A percentile compares a stretch with the other conserved stretches of the same genome.
Evolutionary conservation across 2,113 vertebrate genomes (phyloP).

Genomic region (Phainopepla nitens): DNA sequence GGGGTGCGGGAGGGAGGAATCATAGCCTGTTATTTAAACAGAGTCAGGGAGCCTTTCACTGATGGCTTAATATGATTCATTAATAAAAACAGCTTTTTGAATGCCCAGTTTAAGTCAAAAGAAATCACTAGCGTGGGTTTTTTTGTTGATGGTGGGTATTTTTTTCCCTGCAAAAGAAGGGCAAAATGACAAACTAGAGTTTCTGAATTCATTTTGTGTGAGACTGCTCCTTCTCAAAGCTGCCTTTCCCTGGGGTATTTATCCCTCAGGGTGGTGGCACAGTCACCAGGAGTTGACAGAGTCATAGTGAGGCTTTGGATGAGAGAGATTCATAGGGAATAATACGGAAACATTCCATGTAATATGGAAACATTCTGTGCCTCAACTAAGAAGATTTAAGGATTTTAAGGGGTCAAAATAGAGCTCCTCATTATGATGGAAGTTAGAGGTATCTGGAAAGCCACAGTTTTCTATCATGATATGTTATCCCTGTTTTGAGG

Average conservation of each 20-base stretch:
- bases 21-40: constrained; percentile 87
- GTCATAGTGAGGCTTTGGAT: constrained; percentile 6
- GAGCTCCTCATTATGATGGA: not conserved
- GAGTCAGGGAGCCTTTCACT: constrained; percentile 85
- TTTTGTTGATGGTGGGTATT: constrained; percentile 30
- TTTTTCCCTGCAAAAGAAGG: constrained; percentile 69
- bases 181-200: constrained; percentile 76
- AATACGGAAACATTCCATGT: constrained; percentile 5
- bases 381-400: constrained; percentile 26
- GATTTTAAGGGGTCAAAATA: constrained; percentile 48
- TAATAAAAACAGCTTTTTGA: constrained; percentile 85
- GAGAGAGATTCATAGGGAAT: constrained; percentile 4
- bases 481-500: not conserved
- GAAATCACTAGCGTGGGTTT: constrained; percentile 72
- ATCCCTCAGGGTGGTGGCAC: constrained; percentile 46
- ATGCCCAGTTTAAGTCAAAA: constrained; percentile 86
- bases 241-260: constrained; percentile 32
- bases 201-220: constrained; percentile 66
- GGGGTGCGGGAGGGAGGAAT: constrained; percentile 78
- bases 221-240: constrained; percentile 64
- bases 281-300: not conserved
- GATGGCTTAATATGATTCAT: constrained; percentile 83
- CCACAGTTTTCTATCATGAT: not conserved
- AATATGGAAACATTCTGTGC: constrained; percentile 10
- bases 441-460: not conserved